Base-by-base conservation (phyloP, 2,888 invertebrate species). In the Leucophenga montana region DNA sequence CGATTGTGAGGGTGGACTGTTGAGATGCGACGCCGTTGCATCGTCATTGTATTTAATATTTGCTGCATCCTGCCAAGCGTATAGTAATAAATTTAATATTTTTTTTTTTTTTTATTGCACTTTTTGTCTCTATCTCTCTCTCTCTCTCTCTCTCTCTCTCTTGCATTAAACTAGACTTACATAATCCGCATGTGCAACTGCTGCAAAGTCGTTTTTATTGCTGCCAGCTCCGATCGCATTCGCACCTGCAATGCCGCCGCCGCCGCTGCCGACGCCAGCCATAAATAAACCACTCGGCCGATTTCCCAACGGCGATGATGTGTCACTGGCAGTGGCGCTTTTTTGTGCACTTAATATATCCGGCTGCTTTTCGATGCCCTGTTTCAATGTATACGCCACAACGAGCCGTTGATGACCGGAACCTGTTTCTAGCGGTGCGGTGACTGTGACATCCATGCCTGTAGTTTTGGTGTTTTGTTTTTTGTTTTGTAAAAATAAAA, bases 351-450 rank as follows among this genome's bases (percentile, higher is more conserved):
- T 95, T 77, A 95, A 91, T 82, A 95, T 95, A 87, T 95, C 94
- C 20, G 94, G 94, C 78, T 94, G 94, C 46, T 92, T 92, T 80
- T 92, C 92, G 46, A 91, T 91, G n/a, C 92, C 92, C 14, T 93
- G 93, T 86, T 95, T 95, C 75, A 95, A 91, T 13, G 95, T 95
- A 80, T 95, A 95, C 13, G 95, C 95, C 20, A 95, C 95, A 53
- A 95, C 95, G 84, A 95, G 95, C 77, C 95, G 91, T 79, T 95
- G 92, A 78, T 95, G 95, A 0, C 94, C 95, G 44, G 95, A 94
- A 75, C 95, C 95, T 53, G 95, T 93, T 86, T 93, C 93, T 79
- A 93, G 88, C 89, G 92, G 92, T 16, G 93, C 89, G 22, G 89
- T 89, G n/a, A 89, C 88, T 39, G 89, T 89, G 56, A 89, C 88